Evolutionary conservation across 2,797 vertebrate genomes (phyloP).

Genomic region (Amniataba percoides): DNA sequence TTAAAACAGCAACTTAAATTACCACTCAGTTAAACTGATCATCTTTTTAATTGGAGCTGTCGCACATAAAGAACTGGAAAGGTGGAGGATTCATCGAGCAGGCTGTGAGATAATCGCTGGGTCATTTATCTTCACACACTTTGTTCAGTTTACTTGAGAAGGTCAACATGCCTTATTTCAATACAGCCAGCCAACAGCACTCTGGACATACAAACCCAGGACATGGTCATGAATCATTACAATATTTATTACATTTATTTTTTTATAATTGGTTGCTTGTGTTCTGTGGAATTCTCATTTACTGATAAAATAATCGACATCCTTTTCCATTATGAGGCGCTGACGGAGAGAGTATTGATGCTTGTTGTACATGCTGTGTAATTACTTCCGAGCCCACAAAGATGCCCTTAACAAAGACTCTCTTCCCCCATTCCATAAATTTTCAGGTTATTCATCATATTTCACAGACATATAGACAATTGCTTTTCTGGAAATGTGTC

Average conservation of each 20-base stretch:
- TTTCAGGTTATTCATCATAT: conserved; percentile 55
- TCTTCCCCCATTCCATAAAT: not conserved
- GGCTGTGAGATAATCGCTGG: conserved; percentile 6
- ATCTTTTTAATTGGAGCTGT: conserved; percentile 50
- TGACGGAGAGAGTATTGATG: conserved; percentile 25
- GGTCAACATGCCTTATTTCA: conserved; percentile 29
- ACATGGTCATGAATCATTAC: conserved; percentile 33
- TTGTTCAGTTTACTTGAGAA: conserved; percentile 16
- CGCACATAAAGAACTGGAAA: not conserved
- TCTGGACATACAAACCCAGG: not conserved
- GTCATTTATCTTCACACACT: conserved; percentile 5
- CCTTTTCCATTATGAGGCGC: not conserved
- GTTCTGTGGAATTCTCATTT: conserved; percentile 19
- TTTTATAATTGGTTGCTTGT: conserved; percentile 22
- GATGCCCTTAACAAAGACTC: conserved; percentile 22
- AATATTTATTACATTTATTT: not conserved
- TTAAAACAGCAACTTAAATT: conserved; percentile 1
- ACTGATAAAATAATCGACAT: conserved; percentile 26
- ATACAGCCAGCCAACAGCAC: not conserved
- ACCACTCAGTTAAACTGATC: conserved; percentile 28
- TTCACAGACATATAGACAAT: conserved; percentile 38
- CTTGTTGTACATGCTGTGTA: conserved; percentile 42
- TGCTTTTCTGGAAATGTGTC: conserved; percentile 21
- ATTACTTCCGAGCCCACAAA: conserved; percentile 47
- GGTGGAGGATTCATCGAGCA: not conserved